phyloP scores from a whole-genome alignment of 2,888 invertebrate species.

The Dysmachus trigonus region DNA sequence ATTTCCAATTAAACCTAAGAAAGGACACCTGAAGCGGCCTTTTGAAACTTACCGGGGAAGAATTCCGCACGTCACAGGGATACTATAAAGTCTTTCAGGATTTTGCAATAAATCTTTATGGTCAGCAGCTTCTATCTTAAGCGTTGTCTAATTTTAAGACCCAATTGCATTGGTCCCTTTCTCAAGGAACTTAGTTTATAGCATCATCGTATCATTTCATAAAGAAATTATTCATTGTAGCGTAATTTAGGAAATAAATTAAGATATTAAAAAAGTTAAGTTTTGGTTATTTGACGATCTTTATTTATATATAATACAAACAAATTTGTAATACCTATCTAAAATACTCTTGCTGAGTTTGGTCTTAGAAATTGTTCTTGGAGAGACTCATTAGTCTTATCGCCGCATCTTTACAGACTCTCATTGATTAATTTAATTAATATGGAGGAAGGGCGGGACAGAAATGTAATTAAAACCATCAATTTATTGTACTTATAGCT shows the following conservation, averaged over 20 bases:
- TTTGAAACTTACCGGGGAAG: not conserved
- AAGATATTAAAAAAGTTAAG: not conserved
- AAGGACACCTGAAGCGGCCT: not conserved
- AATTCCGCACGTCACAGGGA: not conserved
- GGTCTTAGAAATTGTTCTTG: too few species aligned
- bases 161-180: not conserved
- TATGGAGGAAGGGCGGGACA: too few species aligned
- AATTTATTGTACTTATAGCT: too few species aligned
- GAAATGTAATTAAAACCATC: too few species aligned
- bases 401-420: too few species aligned
- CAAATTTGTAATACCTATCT: too few species aligned
- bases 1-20: not conserved
- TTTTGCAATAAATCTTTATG: not conserved
- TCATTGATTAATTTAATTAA: too few species aligned
- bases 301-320: too few species aligned
- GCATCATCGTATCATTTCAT: not conserved
- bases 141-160: not conserved
- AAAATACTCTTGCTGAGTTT: too few species aligned
- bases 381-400: too few species aligned
- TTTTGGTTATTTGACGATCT: too few species aligned
- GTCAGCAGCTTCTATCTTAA: not conserved
- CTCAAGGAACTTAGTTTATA: not conserved
- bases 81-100: not conserved
- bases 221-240: not conserved
- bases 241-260: not conserved